Evolutionary conservation across 1,140 invertebrate species (phyloP).

Genomic region (Eriosoma lanigerum): DNA sequence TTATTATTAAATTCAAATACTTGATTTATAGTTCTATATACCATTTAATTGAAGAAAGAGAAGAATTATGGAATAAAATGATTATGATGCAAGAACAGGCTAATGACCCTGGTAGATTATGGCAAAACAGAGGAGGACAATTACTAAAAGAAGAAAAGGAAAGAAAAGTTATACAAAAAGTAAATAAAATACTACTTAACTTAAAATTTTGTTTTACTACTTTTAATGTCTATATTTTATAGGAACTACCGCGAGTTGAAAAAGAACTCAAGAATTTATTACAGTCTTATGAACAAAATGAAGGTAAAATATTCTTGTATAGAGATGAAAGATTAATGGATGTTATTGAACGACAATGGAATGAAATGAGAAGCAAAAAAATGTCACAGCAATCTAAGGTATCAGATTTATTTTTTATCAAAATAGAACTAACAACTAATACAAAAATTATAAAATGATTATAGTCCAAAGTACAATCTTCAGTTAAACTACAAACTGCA

Average conservation of each 20-base stretch:
- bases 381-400: slow-evolving; percentile 8
- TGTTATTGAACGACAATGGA: slow-evolving; percentile 42
- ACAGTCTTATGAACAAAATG: slow-evolving; percentile 31
- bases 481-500: neutral
- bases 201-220: neutral
- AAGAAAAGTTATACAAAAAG: slow-evolving; percentile 53
- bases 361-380: slow-evolving; percentile 38
- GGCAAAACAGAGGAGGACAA: slow-evolving; percentile 53
- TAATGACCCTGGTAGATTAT: slow-evolving; percentile 52
- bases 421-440: neutral
- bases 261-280: slow-evolving; percentile 44
- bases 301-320: slow-evolving; percentile 30
- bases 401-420: neutral
- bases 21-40: slow-evolving; percentile 51
- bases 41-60: slow-evolving; percentile 49
- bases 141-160: slow-evolving; percentile 54
- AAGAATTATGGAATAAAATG: slow-evolving; percentile 53
- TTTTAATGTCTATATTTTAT: neutral
- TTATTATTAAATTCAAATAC: neutral
- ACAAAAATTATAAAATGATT: neutral
- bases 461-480: slow-evolving; percentile 18
- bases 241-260: slow-evolving; percentile 52
- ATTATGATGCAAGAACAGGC: slow-evolving; percentile 48
- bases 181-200: slow-evolving; percentile 1
- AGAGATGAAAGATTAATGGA: slow-evolving; percentile 39